These are phyloP conservation scores for Megathymus violae DNA, from an alignment of 1,140 invertebrate species.

Conservation along the genomic window DNA sequence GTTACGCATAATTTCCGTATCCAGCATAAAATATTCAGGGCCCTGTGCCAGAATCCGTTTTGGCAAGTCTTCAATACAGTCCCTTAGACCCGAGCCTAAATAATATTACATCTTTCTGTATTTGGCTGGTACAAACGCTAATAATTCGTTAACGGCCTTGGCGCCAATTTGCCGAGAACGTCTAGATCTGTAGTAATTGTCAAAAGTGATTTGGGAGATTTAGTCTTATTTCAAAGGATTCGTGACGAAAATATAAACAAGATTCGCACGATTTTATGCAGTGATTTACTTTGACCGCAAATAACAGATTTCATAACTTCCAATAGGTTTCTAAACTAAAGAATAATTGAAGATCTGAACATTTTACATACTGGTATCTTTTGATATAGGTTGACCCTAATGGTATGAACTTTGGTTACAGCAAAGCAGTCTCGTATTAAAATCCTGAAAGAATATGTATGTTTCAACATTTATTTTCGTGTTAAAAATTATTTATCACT, in stretches of 20 bases:
- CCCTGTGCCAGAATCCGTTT: constrained; percentile 34
- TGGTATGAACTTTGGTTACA: too few species aligned
- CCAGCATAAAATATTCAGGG: constrained; percentile 14
- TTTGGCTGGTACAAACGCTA: constrained; percentile 15
- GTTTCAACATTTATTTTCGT: too few species aligned
- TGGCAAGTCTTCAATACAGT: constrained; percentile 36
- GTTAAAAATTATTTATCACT: too few species aligned
- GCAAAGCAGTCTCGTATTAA: too few species aligned
- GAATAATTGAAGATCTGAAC: too few species aligned
- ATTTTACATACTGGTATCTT: too few species aligned
- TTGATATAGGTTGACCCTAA: too few species aligned
- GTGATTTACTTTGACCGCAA: too few species aligned
- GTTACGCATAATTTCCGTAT: constrained; percentile 10
- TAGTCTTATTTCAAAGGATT: background rate
- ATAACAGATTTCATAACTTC: too few species aligned
- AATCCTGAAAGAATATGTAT: too few species aligned
- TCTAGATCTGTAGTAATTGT: background rate
- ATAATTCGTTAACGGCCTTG: constrained; percentile 4
- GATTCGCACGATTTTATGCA: too few species aligned
- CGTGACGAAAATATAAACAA: background rate
- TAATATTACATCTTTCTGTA: constrained; percentile 31
- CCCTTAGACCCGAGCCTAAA: constrained; percentile 26
- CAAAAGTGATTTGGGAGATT: background rate
- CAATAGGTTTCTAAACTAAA: too few species aligned
- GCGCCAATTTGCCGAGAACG: background rate